Evolutionary conservation across 1,140 invertebrate species (phyloP), one percentile per base, ranked within the genome.

Genomic region (Cotesia glomerata): DNA sequence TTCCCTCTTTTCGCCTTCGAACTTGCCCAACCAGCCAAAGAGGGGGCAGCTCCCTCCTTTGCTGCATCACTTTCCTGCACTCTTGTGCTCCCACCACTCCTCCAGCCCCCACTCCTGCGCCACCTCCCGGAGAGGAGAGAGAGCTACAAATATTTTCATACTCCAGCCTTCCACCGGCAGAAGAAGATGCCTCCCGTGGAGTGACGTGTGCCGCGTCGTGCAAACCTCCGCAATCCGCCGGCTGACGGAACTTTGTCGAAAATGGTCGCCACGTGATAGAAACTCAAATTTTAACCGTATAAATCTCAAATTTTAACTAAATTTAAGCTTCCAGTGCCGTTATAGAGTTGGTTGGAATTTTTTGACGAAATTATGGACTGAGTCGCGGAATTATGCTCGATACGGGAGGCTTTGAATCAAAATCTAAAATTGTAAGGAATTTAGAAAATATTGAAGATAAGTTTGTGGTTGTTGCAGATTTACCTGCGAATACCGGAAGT

Each of bases 111-210:
- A 34, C 7, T 9, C 14, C 14, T 58, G 39, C 9, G 5, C 5
- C 5, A 14, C 5, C 1, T 16, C 73, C 65, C 49, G 56, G 74
- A 58, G 68, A 72, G 71, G 62, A 74, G 77, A 69, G 76, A 76
- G 77, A 74, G 77, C 79, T 75, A 72, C 77, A 83, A 86, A 86
- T 86, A 87, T 87, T 86, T 87, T 86, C 84, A 85, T 86, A 85
- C 80, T 82, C 81, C 76, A 82, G 84, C 84, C 80, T 85, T 84
- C 80, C 79, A 79, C 78, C 79, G 80, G 78, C 78, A 82, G 85
- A 85, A 85, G 85, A 87, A 87, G 83, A 87, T 86, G 85, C 84
- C 82, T 83, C 82, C 80, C 82, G 79, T 81, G 78, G 81, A 78
- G 83, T 83, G 80, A 86, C 26, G 26, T 26, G 26, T 26, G 26